These are phyloP conservation scores for Crotophaga sulcirostris DNA, from an alignment of 2,113 vertebrate species.

Conservation along the genomic window DNA sequence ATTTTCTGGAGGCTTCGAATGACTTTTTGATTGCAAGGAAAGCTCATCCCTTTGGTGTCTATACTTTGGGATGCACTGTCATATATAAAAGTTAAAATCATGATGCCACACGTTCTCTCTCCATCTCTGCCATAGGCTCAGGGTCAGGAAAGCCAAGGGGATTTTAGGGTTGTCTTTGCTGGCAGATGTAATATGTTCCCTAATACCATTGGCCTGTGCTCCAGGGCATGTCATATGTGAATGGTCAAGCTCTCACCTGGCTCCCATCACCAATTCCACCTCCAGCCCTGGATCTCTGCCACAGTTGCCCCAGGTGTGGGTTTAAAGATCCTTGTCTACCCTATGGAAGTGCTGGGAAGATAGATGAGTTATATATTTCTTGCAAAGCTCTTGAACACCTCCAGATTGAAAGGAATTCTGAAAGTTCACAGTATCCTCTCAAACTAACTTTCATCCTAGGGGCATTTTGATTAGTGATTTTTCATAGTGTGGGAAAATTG, in stretches of 20 bases:
- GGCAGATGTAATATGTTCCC: not conserved
- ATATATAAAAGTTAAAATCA: not conserved
- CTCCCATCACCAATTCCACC: not conserved
- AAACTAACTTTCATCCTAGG: not conserved
- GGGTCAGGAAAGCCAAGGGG: not conserved
- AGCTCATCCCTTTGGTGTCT: not conserved
- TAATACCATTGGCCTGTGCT: not conserved
- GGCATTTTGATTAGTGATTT: not conserved
- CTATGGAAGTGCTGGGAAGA: not conserved
- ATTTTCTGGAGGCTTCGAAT: not conserved
- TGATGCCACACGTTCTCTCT: not conserved
- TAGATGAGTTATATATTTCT: not conserved
- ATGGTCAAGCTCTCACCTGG: not conserved
- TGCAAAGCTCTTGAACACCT: not conserved
- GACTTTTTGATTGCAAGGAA: not conserved
- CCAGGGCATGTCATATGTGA: not conserved
- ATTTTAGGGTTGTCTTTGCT: not conserved
- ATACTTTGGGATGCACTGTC: not conserved
- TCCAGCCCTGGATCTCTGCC: not conserved
- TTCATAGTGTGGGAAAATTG: slow-evolving; percentile 17
- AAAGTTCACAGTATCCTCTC: not conserved
- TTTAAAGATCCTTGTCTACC: not conserved
- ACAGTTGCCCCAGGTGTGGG: not conserved
- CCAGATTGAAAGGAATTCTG: not conserved
- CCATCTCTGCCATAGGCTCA: not conserved